Evolutionary conservation across 2,888 invertebrate species (phyloP), one percentile per base, ranked within the genome.

Genomic region (Meghimatium bilineatum): DNA sequence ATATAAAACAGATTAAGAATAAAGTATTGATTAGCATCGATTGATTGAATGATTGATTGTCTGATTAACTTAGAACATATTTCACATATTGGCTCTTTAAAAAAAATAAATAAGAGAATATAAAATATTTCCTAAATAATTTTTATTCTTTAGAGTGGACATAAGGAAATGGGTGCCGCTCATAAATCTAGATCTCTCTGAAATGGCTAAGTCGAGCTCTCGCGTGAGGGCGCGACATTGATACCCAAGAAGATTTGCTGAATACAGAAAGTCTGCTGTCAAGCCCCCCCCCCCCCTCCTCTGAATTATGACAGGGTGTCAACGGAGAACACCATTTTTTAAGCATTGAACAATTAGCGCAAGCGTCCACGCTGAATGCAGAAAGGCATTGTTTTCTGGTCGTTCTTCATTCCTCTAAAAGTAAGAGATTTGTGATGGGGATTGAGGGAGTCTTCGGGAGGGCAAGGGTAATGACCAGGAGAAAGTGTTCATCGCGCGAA

Each of bases 271-370:
- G 44, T 44, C 66, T 29, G 17, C 38, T 66, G 38, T 56, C 80
- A 32, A 44, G 1, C 36, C 29, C 23, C n/a, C 38, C 49, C 49
- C 49, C 49, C 49, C 17, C 17, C 17, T 17, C 49, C 17, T 17
- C 56, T 56, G 63, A 80, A 72, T 72, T 80, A 80, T 80, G 80
- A 80, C 80, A 74, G 63, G 72, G 14, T 38, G 80, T 23, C 80
- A 80, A 63, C 63, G 72, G 72, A 72, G 72, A 72, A 60, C 60
- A 60, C 38, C 0, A 36, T 71, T 80, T 80, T 80, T 72, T 79
- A n/a, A n/a, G 66, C 44, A 49, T 75, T 75, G 82, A 82, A 82
- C 82, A 82, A 82, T 82, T 82, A 82, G 75, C 36, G 67, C 34
- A 74, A 29, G 34, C 52, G 66, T 44, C 67, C 10, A 23, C 49